Conservation (phyloP, 2,113 vertebrate species). For the Oxyura jamaicensis region DNA sequence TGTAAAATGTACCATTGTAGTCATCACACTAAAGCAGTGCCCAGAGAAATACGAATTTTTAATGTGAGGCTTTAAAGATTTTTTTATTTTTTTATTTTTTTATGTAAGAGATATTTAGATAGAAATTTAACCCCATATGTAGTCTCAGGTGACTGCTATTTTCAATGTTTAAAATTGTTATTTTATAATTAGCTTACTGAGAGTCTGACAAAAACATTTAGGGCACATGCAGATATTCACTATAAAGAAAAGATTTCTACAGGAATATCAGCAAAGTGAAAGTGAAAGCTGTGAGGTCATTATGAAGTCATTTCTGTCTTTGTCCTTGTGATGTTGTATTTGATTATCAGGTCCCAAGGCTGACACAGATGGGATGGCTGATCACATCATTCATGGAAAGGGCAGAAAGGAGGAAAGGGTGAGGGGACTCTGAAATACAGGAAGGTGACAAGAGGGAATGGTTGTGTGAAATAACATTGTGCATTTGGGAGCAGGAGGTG, state of each 20-base stretch:
- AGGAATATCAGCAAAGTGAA: neutral
- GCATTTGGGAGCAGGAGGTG: neutral
- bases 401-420: neutral
- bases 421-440: neutral
- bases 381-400: neutral
- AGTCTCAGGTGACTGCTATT: slow-evolving; percentile 25
- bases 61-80: slow-evolving; percentile 43
- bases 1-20: slow-evolving; percentile 27
- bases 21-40: slow-evolving; percentile 5
- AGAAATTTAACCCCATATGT: slow-evolving; percentile 47
- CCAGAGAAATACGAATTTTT: slow-evolving; percentile 59
- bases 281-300: neutral
- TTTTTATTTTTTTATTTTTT: neutral
- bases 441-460: too few relatives aligned
- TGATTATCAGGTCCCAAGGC: neutral
- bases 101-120: neutral
- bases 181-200: slow-evolving; percentile 20
- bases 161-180: neutral
- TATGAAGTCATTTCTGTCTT: neutral
- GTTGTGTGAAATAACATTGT: neutral
- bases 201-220: neutral
- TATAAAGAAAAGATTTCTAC: neutral
- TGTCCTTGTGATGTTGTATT: neutral
- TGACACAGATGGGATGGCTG: neutral
- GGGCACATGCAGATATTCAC: neutral